A percentile compares a stretch with the other conserved stretches of the same genome.
Evolutionary conservation across 2,888 invertebrate genomes (phyloP).

Genomic region (Dorcus hopei): DNA sequence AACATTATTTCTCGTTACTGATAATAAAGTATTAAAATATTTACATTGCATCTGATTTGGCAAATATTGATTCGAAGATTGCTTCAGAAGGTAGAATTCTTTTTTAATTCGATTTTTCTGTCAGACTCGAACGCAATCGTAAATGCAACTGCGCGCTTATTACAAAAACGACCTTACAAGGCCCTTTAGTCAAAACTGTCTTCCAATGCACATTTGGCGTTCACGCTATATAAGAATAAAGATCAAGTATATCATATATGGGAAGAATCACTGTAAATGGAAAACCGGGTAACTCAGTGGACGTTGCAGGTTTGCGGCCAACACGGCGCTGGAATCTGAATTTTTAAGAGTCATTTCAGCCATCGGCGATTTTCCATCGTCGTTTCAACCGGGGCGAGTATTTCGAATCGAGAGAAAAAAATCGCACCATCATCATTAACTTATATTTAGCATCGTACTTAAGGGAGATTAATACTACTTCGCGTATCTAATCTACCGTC

Average conservation of each 20-base stretch:
- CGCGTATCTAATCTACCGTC: no score
- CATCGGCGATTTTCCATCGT: not conserved
- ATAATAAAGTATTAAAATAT: no score
- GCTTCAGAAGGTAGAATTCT: no score
- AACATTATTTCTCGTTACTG: no score
- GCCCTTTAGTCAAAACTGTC: constrained; percentile 45
- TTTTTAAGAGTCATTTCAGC: constrained; percentile 24
- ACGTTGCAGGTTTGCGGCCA: constrained; percentile 37
- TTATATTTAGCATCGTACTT: constrained; percentile 6
- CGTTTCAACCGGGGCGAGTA: not conserved
- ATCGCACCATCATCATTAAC: not conserved
- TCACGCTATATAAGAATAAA: constrained; percentile 51
- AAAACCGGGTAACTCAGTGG: constrained; percentile 49
- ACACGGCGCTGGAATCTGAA: constrained; percentile 34
- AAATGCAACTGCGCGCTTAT: constrained; percentile 9
- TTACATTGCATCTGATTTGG: no score
- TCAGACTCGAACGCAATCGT: no score
- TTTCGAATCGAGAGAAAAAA: not conserved
- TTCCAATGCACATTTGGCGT: constrained; percentile 46
- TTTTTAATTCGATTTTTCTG: no score
- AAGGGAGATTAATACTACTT: constrained; percentile 9
- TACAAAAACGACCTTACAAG: constrained; percentile 48
- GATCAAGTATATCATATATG: constrained; percentile 53
- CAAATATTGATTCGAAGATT: no score
- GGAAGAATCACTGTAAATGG: constrained; percentile 53